Percentiles rank a stretch among this genome's conserved stretches.
phyloP scores from a whole-genome alignment of 2,888 invertebrate species.

The Hypomecis atomaria region DNA sequence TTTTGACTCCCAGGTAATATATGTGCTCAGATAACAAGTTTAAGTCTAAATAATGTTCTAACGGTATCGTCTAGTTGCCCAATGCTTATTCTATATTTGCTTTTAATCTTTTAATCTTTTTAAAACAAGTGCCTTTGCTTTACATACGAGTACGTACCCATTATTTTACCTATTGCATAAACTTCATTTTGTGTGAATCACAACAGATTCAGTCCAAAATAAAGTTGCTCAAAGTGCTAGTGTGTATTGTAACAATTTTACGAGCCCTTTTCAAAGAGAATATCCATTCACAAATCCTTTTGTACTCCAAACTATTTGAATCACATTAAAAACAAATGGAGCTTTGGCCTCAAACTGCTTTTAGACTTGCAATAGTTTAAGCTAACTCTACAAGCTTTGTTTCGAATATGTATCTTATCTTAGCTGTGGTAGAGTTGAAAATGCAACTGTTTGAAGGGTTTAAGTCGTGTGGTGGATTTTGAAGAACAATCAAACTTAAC shows the following conservation, averaged over 20 bases:
- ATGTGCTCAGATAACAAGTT: too few species aligned
- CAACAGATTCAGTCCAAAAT: not conserved
- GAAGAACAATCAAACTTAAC: constrained; percentile 75
- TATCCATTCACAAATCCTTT: constrained; percentile 60
- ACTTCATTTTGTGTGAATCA: not conserved
- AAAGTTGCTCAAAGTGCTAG: not conserved
- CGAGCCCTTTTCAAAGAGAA: constrained; percentile 47
- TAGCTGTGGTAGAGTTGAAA: constrained; percentile 9
- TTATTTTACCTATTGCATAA: not conserved
- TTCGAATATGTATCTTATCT: not conserved
- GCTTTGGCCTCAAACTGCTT: constrained; percentile 70
- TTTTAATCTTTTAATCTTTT: too few species aligned
- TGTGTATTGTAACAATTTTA: constrained; percentile 29
- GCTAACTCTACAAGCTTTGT: not conserved
- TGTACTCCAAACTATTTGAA: constrained; percentile 71
- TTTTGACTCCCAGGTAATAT: too few species aligned
- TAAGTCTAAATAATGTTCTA: too few species aligned
- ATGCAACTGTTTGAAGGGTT: not conserved
- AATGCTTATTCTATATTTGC: too few species aligned
- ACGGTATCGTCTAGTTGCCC: too few species aligned
- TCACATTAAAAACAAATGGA: constrained; percentile 65
- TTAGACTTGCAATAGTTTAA: constrained; percentile 51
- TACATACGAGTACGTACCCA: constrained; percentile 4
- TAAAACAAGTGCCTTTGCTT: not conserved
- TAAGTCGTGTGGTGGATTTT: constrained; percentile 34